Percentiles rank a stretch among this genome's conserved stretches.
Conservation (phyloP, 2,113 vertebrate genomes). For the Trichomycterus rosablanca region DNA sequence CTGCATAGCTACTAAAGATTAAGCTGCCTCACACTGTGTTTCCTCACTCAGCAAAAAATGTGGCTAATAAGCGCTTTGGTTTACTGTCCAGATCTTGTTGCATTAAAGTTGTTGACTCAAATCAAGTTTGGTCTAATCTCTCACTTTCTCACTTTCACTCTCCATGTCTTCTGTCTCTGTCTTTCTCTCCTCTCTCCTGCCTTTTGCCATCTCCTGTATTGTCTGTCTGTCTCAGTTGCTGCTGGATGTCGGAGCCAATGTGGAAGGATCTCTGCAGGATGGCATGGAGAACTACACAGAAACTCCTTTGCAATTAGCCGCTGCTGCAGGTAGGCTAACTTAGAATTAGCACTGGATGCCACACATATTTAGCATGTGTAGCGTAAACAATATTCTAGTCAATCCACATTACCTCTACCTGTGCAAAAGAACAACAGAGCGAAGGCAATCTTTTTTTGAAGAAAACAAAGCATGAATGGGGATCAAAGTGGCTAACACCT, state of each 20-base stretch:
- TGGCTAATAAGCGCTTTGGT: conserved; percentile 23
- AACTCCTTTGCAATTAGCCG: conserved; percentile 91
- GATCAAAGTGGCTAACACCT: too few species aligned
- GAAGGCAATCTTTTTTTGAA: conserved; percentile 15
- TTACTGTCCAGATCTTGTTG: conserved; percentile 15
- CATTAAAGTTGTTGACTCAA: conserved; percentile 6
- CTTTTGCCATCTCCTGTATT: background rate
- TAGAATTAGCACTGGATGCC: conserved; percentile 11
- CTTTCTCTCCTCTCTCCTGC: background rate
- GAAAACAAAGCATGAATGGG: too few species aligned
- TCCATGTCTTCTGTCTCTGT: conserved; percentile 3
- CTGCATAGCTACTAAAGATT: conserved; percentile 11
- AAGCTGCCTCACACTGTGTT: conserved; percentile 9
- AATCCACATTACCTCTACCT: too few species aligned
- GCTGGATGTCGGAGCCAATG: conserved; percentile 89
- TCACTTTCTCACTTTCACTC: background rate
- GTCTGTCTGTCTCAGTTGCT: conserved; percentile 74
- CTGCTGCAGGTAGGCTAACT: conserved; percentile 81
- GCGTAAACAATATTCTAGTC: too few species aligned
- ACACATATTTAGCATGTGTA: too few species aligned
- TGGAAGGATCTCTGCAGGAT: conserved; percentile 92
- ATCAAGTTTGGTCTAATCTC: conserved; percentile 9
- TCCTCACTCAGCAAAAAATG: conserved; percentile 26
- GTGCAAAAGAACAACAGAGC: too few species aligned
- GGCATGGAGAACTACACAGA: conserved; percentile 97